Percentiles rank a stretch among this genome's conserved stretches.
These are phyloP conservation scores for Platysteira castanea DNA, from an alignment of 2,113 vertebrate genomes.

Conservation along the genomic window DNA sequence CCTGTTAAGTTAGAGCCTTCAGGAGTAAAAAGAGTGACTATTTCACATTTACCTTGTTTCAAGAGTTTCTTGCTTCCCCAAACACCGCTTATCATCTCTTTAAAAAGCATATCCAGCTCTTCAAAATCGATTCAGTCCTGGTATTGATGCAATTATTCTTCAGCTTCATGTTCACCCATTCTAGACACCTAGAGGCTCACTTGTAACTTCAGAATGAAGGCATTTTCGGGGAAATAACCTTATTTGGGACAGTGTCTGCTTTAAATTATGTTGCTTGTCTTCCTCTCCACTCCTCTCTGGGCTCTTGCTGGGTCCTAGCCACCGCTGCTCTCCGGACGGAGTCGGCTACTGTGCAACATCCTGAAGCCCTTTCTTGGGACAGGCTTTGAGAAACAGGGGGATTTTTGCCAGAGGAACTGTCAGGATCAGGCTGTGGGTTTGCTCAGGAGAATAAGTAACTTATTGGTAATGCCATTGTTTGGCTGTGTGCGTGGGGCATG, in stretches of 20 bases:
- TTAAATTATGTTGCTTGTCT: constrained; percentile 46
- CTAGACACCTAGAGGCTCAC: not conserved
- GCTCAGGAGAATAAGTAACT: not conserved
- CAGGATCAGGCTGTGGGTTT: not conserved
- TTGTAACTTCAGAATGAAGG: not conserved
- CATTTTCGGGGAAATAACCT: constrained; percentile 42
- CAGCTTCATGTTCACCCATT: not conserved
- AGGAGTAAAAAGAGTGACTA: not conserved
- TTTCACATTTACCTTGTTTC: constrained; percentile 40
- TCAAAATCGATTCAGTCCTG: not conserved
- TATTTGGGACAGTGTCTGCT: constrained; percentile 54
- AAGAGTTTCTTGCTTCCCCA: not conserved
- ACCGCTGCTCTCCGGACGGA: not conserved
- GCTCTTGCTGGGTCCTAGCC: constrained; percentile 63
- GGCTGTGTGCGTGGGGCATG: not conserved
- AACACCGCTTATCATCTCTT: not conserved
- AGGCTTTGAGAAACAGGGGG: not conserved
- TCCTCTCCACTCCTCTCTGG: not conserved
- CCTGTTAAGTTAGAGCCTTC: not conserved
- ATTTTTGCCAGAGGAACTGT: not conserved
- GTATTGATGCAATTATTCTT: not conserved
- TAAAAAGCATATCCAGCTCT: constrained; percentile 30
- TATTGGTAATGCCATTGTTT: not conserved
- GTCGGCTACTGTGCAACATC: not conserved
- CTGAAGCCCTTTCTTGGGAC: not conserved